Conservation (phyloP, 92 coral and sea anemone genomes). For the Epizoanthus scotinus region DNA sequence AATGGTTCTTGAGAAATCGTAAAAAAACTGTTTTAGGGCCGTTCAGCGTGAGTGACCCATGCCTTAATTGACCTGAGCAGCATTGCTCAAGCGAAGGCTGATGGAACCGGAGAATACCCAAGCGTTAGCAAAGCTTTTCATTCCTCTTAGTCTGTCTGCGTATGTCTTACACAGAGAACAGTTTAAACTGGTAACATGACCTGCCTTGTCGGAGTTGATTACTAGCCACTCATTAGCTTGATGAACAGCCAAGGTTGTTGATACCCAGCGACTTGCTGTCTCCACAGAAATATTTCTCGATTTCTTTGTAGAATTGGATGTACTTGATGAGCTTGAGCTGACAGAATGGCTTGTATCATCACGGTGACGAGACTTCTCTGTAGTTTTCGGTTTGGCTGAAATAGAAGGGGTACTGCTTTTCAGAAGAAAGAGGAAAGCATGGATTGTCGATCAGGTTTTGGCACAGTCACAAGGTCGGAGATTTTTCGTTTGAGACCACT, state of each 20-base stretch:
- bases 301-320: constrained; percentile 46
- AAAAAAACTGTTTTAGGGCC: too few relatives aligned
- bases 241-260: constrained; percentile 56
- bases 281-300: constrained; percentile 49
- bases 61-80: too few relatives aligned
- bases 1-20: too few relatives aligned
- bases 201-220: constrained; percentile 59
- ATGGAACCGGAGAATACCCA: constrained; percentile 77
- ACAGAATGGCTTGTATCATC: constrained; percentile 38
- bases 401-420: constrained; percentile 52
- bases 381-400: constrained; percentile 35
- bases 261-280: constrained; percentile 63
- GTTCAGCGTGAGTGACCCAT: too few relatives aligned
- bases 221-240: constrained; percentile 68
- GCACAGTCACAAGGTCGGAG: constrained; percentile 37
- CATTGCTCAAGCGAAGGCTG: constrained; percentile 72
- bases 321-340: constrained; percentile 26
- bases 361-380: constrained; percentile 34
- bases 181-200: constrained; percentile 56
- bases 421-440: constrained; percentile 56
- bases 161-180: constrained; percentile 70
- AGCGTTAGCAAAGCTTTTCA: constrained; percentile 67
- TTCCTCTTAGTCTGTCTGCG: constrained; percentile 67
- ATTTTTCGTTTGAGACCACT: constrained; percentile 47
- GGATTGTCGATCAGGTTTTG: constrained; percentile 54